Evolutionary conservation across 2,888 invertebrate genomes (phyloP), one percentile per base, ranked within the genome.

Genomic region (Polymixis lichenea): DNA sequence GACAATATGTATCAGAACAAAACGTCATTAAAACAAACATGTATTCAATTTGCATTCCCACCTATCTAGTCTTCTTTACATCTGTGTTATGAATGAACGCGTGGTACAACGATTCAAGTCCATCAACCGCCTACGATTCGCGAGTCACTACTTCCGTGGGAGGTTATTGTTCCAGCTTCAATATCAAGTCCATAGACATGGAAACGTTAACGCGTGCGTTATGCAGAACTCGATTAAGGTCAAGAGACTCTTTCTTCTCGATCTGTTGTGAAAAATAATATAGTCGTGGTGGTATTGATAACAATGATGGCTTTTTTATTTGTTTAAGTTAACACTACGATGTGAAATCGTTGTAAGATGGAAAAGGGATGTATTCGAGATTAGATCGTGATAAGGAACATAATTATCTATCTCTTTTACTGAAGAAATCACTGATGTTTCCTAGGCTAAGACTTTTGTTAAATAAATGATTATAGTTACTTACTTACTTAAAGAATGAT

Each of bases 81-180:
- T 82, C 77, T 38, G 28, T 38, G 73, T 84, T 76, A 83, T 85
- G 77, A 77, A 85, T 85, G 85, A 85, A 80, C 75, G 80, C 80
- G 75, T 82, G 68, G 77, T 81, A 58, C 67, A 76, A 74, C 62
- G 68, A 81, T 81, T 78, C 71, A 72, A 82, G 78, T 80, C 66
- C 71, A 67, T 82, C 78, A 78, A 64, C 81, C 89, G 87, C 89
- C 87, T 87, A 90, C 90, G 87, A 73, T 82, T 79, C 69, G 76
- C 77, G 77, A 82, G 81, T 78, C 78, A 75, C 79, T 78, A 87
- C 86, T 89, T 84, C 77, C 86, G 89, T 90, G 78, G 87, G 91
- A 89, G 91, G 89, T 90, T 91, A 92, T 93, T 92, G 91, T 92
- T 91, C 89, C 80, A 83, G 83, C 87, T 86, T 89, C 87, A 86